Evolutionary conservation across 2,888 invertebrate species (phyloP).

Genomic region (Steromphala cineraria): DNA sequence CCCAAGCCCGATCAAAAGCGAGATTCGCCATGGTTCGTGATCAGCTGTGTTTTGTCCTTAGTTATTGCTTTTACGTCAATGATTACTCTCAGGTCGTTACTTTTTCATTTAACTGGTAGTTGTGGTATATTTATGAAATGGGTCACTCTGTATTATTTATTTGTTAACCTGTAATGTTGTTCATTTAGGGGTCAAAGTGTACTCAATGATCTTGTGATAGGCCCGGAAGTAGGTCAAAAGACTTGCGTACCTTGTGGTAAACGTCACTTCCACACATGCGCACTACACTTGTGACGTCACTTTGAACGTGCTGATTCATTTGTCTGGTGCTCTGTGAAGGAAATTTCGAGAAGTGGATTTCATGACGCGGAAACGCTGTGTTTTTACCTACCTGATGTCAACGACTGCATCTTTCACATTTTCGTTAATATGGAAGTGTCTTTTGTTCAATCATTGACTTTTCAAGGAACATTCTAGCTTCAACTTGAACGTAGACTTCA

Average conservation of each 20-base stretch:
- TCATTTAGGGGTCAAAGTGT: conserved; percentile 28
- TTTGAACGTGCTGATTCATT: conserved; percentile 37
- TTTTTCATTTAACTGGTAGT: not conserved
- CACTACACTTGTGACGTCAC: conserved; percentile 53
- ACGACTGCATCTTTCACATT: not conserved
- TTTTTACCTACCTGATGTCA: too few relatives aligned
- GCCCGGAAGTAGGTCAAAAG: conserved; percentile 37
- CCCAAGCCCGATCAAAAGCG: conserved; percentile 14
- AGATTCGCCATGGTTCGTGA: not conserved
- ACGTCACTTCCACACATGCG: conserved; percentile 30
- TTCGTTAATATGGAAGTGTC: conserved; percentile 4
- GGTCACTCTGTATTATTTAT: not conserved
- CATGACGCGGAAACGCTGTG: not conserved
- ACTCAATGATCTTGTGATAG: conserved; percentile 35
- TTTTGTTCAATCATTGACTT: not conserved
- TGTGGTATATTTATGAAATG: not conserved
- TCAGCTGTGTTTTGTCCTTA: conserved; percentile 2
- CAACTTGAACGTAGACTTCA: not conserved
- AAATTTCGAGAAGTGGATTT: conserved; percentile 24
- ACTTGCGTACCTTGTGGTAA: not conserved
- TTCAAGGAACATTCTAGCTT: not conserved
- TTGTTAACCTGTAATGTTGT: conserved; percentile 7
- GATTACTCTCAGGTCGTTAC: too few relatives aligned
- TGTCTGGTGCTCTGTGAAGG: not conserved
- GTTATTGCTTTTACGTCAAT: too few relatives aligned